Evolutionary conservation across 2,888 invertebrate genomes (phyloP).

Genomic region (Cephus nigrinus): DNA sequence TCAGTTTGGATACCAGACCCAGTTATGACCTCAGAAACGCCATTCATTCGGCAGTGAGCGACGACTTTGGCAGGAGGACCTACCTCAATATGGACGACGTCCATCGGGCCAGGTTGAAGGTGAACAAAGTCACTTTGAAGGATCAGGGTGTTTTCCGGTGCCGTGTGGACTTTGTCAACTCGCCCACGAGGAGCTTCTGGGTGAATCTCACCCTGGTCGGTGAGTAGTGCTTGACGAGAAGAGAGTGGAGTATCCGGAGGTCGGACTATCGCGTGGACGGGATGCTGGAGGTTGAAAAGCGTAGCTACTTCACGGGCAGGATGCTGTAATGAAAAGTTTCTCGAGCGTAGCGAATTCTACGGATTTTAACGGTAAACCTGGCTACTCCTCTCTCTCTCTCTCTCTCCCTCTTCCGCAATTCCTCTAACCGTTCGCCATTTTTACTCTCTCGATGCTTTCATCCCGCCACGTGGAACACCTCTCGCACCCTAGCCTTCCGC

Average conservation of each 20-base stretch:
- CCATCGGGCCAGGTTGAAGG: constrained; percentile 74
- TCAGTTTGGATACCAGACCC: constrained; percentile 80
- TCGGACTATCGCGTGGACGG: too few species aligned
- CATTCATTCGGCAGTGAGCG: constrained; percentile 82
- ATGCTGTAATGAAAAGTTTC: too few species aligned
- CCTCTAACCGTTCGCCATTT: too few species aligned
- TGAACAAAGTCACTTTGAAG: constrained; percentile 76
- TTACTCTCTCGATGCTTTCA: too few species aligned
- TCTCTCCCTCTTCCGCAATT: too few species aligned
- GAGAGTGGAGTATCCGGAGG: background rate
- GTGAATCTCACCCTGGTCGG: constrained; percentile 90
- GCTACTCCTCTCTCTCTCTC: too few species aligned
- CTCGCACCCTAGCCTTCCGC: too few species aligned
- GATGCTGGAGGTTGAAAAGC: too few species aligned
- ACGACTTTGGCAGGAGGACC: constrained; percentile 80
- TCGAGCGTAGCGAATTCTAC: too few species aligned
- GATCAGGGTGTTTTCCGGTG: constrained; percentile 90
- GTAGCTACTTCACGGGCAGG: too few species aligned
- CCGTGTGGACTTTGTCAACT: constrained; percentile 88
- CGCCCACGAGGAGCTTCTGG: constrained; percentile 87
- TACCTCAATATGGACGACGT: constrained; percentile 81
- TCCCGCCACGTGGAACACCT: too few species aligned
- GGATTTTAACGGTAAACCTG: too few species aligned
- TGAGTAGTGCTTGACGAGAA: constrained; percentile 67
- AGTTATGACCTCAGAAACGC: constrained; percentile 75